Percentiles rank a stretch among this genome's conserved stretches.
Conservation (phyloP, 2,113 vertebrate genomes). For the Prinia subflava region DNA sequence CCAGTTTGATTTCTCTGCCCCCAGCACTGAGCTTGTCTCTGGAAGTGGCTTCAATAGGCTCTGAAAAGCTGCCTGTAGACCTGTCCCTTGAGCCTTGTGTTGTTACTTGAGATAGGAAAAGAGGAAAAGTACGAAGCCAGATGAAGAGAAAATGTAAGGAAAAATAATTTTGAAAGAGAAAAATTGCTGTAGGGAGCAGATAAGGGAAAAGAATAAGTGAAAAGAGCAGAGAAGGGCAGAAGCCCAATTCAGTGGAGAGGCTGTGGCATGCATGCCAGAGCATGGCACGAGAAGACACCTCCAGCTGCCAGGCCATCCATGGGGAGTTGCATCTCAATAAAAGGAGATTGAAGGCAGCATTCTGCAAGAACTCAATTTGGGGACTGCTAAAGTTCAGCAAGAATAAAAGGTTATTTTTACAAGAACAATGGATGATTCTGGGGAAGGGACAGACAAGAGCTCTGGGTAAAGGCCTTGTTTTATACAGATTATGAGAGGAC, state of each 20-base stretch:
- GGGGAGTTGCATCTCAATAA: not conserved
- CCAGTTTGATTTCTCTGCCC: not conserved
- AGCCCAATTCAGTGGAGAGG: not conserved
- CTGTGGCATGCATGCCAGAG: not conserved
- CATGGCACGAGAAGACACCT: not conserved
- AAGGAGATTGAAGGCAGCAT: not conserved
- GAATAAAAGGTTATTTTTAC: slow-evolving; percentile 20
- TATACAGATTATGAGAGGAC: not conserved
- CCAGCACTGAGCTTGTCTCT: not conserved
- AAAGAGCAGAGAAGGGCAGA: not conserved
- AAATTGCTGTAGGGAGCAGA: slow-evolving; percentile 13
- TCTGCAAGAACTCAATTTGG: not conserved
- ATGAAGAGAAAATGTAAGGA: not conserved
- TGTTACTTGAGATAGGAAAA: not conserved
- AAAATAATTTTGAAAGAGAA: not conserved
- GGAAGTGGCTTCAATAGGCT: not conserved
- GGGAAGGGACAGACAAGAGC: not conserved
- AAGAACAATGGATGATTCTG: not conserved
- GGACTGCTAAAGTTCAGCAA: not conserved
- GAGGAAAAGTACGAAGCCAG: not conserved
- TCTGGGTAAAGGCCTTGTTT: not conserved
- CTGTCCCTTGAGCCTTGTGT: not conserved
- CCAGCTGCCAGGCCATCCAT: not conserved
- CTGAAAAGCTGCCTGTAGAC: not conserved
- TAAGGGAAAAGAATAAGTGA: slow-evolving; percentile 9